These are phyloP conservation scores for Drosophila demipolita DNA, from an alignment of 2,888 invertebrate genomes.

Conservation along the genomic window DNA sequence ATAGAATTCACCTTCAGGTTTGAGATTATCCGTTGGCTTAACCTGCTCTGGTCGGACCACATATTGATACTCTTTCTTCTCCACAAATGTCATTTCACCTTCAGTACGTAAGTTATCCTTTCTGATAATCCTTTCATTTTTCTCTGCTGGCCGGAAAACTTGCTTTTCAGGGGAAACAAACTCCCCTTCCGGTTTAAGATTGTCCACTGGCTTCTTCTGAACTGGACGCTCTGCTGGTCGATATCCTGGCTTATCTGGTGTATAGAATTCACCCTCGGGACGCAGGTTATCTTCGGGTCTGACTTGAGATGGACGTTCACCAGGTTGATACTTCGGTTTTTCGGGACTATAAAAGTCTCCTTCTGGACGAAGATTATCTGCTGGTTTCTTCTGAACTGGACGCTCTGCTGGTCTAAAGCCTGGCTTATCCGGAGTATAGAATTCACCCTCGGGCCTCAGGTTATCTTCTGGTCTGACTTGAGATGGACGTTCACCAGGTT, in stretches of 20 bases:
- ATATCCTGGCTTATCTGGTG: background rate
- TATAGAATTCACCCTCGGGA: background rate
- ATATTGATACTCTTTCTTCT: background rate
- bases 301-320: background rate
- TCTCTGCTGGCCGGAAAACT: background rate
- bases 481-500: slow-evolving; percentile 85
- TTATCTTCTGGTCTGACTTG: slow-evolving; percentile 86
- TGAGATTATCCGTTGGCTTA: slow-evolving; percentile 62
- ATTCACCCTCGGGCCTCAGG: slow-evolving; percentile 85
- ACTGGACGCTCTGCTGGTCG: background rate
- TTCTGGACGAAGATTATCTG: slow-evolving; percentile 79
- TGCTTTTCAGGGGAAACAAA: background rate
- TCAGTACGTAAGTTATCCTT: background rate
- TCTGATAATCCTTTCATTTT: background rate
- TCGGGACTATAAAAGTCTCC: background rate
- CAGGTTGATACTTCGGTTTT: background rate
- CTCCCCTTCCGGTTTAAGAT: background rate
- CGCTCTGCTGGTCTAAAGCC: slow-evolving; percentile 85
- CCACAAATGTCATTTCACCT: slow-evolving; percentile 1
- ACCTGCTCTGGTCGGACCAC: background rate
- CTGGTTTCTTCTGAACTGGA: slow-evolving; percentile 84
- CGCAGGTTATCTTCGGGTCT: background rate
- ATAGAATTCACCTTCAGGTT: slow-evolving; percentile 83
- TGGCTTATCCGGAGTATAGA: slow-evolving; percentile 81
- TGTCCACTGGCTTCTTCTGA: background rate